Conservation (phyloP, 2,113 vertebrate genomes). For the Ictidomys tridecemlineatus region DNA sequence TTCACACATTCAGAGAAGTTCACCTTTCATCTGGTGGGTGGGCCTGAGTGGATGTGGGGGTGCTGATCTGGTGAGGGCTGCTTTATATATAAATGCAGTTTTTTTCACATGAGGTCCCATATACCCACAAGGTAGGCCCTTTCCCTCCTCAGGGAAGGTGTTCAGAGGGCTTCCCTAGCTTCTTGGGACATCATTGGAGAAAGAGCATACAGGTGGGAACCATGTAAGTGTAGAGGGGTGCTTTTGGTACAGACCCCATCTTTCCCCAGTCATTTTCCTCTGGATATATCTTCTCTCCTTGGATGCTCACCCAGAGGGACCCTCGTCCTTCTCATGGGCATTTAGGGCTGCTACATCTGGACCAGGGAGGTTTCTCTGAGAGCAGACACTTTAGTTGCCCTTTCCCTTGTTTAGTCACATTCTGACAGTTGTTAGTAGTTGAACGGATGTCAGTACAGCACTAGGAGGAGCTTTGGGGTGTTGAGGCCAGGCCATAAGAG, state of each 20-base stretch:
- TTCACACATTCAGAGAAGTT: constrained; percentile 95
- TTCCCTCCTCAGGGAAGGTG: neutral
- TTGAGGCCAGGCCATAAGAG: neutral
- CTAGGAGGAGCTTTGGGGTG: neutral
- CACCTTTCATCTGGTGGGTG: constrained; percentile 91
- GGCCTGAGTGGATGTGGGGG: neutral
- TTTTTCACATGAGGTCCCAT: neutral
- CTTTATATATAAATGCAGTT: neutral
- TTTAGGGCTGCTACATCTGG: neutral
- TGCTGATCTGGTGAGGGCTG: neutral
- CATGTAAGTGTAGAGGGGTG: neutral
- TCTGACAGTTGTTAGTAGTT: neutral
- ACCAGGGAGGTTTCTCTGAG: neutral
- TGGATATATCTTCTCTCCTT: constrained; percentile 7
- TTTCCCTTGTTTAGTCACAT: neutral
- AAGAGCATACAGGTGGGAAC: neutral
- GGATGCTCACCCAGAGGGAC: neutral
- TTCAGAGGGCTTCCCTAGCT: neutral
- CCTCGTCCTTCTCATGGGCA: neutral
- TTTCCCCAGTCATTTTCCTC: constrained; percentile 4
- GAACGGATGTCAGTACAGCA: neutral
- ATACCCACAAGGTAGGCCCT: neutral
- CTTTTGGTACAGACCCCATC: neutral
- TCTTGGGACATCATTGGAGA: neutral
- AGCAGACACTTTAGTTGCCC: neutral